Evolutionary conservation across 2,113 vertebrate species (phyloP).

Genomic region (Acrocephalus arundinaceus): DNA sequence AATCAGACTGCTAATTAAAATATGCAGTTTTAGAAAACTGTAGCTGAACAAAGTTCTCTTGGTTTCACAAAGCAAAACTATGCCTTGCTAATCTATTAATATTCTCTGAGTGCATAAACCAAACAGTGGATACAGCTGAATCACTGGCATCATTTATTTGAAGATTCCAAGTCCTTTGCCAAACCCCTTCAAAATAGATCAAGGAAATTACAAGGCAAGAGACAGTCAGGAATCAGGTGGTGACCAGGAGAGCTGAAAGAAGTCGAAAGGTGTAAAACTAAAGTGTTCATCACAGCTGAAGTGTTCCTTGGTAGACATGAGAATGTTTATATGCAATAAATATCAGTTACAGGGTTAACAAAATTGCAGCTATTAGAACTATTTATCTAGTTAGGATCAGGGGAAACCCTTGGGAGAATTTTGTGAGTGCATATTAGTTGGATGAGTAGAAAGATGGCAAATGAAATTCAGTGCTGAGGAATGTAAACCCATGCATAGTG

Average conservation of each 20-base stretch:
- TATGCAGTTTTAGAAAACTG: not conserved
- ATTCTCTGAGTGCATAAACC: not conserved
- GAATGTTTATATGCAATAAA: not conserved
- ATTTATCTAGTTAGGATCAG: not conserved
- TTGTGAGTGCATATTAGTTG: not conserved
- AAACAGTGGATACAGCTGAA: not conserved
- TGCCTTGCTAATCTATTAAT: not conserved
- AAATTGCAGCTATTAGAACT: not conserved
- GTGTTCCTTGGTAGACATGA: not conserved
- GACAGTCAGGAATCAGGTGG: not conserved
- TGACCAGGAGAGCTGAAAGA: not conserved
- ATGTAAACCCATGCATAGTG: not conserved
- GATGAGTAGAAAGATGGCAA: not conserved
- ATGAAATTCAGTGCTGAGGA: not conserved
- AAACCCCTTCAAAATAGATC: not conserved
- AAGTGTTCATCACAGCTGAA: not conserved
- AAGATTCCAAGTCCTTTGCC: constrained; percentile 2
- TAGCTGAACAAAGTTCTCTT: not conserved
- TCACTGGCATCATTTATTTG: not conserved
- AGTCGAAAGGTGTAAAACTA: not conserved
- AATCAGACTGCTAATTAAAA: not conserved
- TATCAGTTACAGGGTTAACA: not conserved
- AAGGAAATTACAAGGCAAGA: not conserved
- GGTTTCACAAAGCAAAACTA: not conserved
- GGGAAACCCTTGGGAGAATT: not conserved